Base-by-base conservation (phyloP, 35 echinoderm and acorn worm genomes). In the Anneissia japonica region DNA sequence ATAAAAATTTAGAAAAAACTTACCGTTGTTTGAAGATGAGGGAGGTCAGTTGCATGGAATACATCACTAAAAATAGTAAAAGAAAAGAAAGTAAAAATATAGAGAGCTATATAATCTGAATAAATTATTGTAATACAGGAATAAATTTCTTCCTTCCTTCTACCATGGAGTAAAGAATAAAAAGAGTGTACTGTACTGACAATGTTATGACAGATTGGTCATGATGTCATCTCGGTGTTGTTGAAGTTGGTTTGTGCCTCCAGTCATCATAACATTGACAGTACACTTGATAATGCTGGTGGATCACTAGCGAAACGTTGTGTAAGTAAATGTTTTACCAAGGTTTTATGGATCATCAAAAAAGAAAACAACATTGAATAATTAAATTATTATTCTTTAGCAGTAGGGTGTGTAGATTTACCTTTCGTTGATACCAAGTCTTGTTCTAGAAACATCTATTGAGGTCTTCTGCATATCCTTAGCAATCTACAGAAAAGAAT, bases 11-110 rank as follows among this genome's bases (percentile, higher is more conserved):
- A 4, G 34, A 30, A 77, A 41, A n/a, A 72, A 88, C 95, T 93
- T 87, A 97, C 95, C 72, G 95, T 97, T 46, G 95, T 97, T 86
- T 97, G 95, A 38, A 97, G 91, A n/a, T 88, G 81, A 13, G 91
- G 46, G 30, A 93, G 56, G 83, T 93, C 95, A 46, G 89, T 91
- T 28, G 82, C 81, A 55, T 97, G 95, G 74, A 91, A 97, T 37
- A 89, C 72, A 34, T 90, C 89, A 39, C 95, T 97, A 83, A 19
- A 88, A 91, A 84, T 21, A 74, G 39, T 33, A 85, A 90, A 21
- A 95, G n/a, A 88, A 21, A 73, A 36, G 80, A 14, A 31, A 89
- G 73, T 19, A 35, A 7, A 38, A 86, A 26, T 30, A 0, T 35
- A 31, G 38, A 88, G 9, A 73, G 23, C 0, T 39, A 19, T 31